Evolutionary conservation across 1,140 invertebrate genomes (phyloP).

Genomic region (Trypoxylus dichotomus): DNA sequence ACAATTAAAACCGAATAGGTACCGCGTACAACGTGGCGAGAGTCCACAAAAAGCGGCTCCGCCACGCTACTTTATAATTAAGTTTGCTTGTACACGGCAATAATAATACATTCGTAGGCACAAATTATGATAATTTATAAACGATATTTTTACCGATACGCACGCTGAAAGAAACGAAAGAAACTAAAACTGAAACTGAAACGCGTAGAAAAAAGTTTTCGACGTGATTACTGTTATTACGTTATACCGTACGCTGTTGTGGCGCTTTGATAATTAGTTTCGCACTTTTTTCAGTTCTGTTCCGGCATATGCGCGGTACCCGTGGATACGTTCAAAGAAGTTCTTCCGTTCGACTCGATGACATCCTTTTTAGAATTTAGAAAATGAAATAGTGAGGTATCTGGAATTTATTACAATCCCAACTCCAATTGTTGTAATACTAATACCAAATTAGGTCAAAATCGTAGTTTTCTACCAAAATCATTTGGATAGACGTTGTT

Average conservation of each 20-base stretch:
- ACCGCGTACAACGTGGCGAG: background rate
- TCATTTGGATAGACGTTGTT: too few species aligned
- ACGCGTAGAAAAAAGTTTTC: background rate
- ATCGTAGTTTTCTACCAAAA: too few species aligned
- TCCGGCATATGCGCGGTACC: too few species aligned
- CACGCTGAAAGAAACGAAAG: background rate
- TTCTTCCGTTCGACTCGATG: too few species aligned
- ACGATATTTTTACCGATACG: constrained; percentile 21
- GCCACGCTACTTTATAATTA: background rate
- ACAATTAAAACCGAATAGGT: background rate
- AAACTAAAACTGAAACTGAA: background rate
- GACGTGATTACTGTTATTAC: constrained; percentile 10
- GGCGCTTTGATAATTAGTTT: constrained; percentile 8
- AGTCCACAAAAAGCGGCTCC: background rate
- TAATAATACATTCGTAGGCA: constrained; percentile 15
- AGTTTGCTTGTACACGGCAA: background rate
- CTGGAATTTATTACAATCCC: too few species aligned
- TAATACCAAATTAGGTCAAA: too few species aligned
- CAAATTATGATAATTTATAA: constrained; percentile 25
- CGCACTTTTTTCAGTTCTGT: background rate
- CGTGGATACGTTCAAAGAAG: too few species aligned
- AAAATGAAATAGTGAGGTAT: too few species aligned
- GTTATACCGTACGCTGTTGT: background rate
- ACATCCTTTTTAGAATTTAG: too few species aligned
- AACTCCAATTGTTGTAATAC: too few species aligned